Evolutionary conservation across 2,113 vertebrate species (phyloP).

Genomic region (Cochlearius cochlearius): DNA sequence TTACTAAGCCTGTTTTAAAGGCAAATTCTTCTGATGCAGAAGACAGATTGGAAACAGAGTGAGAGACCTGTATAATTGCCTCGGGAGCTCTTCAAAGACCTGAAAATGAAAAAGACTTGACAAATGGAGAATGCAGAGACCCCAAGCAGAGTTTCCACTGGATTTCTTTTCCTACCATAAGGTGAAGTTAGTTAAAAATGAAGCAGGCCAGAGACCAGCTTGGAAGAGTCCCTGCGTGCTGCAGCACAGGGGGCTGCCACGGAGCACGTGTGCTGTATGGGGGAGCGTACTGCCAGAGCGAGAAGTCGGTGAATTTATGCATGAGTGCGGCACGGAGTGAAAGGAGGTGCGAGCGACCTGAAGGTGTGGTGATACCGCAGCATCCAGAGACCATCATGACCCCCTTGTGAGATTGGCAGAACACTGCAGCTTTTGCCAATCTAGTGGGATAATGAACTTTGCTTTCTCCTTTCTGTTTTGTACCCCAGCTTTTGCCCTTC

Average conservation of each 20-base stretch:
- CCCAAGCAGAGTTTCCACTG: constrained; percentile 21
- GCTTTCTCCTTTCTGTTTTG: not conserved
- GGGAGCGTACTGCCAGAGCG: rapidly evolving
- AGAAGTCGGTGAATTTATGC: not conserved
- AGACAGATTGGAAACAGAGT: constrained; percentile 39
- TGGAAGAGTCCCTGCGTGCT: not conserved
- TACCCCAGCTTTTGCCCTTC: not conserved
- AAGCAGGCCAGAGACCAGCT: not conserved
- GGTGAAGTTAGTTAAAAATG: not conserved
- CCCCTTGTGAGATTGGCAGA: not conserved
- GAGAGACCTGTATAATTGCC: constrained; percentile 10
- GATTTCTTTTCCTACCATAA: not conserved
- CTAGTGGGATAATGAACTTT: not conserved
- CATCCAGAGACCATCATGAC: not conserved
- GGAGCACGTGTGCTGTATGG: not conserved
- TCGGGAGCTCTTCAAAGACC: not conserved
- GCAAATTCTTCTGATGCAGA: constrained; percentile 56
- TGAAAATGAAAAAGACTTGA: constrained; percentile 21
- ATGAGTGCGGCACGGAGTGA: not conserved
- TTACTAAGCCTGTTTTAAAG: constrained; percentile 50
- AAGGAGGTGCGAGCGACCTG: not conserved
- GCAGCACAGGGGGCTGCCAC: not conserved
- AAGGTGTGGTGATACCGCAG: not conserved
- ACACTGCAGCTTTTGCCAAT: not conserved
- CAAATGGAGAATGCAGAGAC: constrained; percentile 46